Base-by-base conservation (phyloP, 2,888 invertebrate species). In the Coenonympha glycerion region DNA sequence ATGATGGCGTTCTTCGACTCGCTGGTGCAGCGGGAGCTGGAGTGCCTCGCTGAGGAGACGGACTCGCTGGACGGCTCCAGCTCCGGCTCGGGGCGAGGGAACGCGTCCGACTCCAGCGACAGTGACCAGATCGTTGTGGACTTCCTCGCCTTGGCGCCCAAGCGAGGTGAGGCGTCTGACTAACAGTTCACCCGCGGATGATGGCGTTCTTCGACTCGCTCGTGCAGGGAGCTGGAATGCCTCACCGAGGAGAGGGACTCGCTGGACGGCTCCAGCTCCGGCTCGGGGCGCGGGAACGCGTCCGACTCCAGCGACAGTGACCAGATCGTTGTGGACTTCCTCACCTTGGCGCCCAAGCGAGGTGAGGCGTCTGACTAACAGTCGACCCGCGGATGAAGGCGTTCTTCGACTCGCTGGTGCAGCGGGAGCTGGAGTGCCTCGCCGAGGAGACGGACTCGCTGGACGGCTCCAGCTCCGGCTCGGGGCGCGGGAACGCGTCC, bases 1-100 rank as follows among this genome's bases (percentile, higher is more conserved):
- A 98, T 98, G 97, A 94, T 98, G 93, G 97, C 97, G 22, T 97
- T 97, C 85, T 98, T 98, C 69, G 97, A 98, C 84, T 94, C 95
- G 8, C 84, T 97, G 16, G 95, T 98, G 21, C 96, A 97, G 73
- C 90, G 96, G 33, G 97, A 97, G 75, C 91, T 96, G 55, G 96
- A 96, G 80, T 94, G 93, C 88, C 87, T 90, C 41, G 91, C 89
- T 0, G 91, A 90, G 44, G 90, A 90, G 53, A 77, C 87, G 1
- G 72, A 83, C 68, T 73, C 88, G 42, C 68, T 85, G 50, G 77
- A 79, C 69, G 68, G 79, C 55, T 61, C 77, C 26, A 77, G 76
- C 48, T 75, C 78, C 0, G 72, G 61, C 3, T 66, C 76, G 0
- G 60, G 58, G 0, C 70, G 59, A 45, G 68, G 52, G 3, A 57